Percentiles rank a stretch among this genome's conserved stretches.
phyloP scores from a whole-genome alignment of 2,888 invertebrate species.

The Geotrupes spiniger region DNA sequence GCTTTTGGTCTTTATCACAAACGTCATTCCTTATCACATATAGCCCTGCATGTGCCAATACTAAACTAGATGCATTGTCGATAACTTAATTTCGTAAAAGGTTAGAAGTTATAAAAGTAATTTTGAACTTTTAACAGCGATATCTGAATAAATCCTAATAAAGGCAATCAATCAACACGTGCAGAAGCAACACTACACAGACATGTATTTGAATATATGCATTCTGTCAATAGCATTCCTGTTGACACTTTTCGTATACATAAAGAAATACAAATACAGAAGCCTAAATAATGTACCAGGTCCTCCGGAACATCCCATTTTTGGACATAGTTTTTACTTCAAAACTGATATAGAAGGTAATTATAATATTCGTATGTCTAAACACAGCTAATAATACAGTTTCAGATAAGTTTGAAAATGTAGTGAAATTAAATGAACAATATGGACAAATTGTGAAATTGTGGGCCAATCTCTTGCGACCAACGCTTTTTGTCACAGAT shows the following conservation, averaged over 20 bases:
- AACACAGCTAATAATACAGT: background rate
- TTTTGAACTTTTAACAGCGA: too few species aligned
- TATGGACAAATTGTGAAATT: slow-evolving; percentile 13
- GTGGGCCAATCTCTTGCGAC: slow-evolving; percentile 13
- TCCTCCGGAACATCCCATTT: slow-evolving; percentile 3
- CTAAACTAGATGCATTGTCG: too few species aligned
- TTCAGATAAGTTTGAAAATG: slow-evolving; percentile 5
- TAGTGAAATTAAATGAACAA: background rate
- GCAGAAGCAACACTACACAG: too few species aligned
- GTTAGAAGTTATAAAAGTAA: too few species aligned
- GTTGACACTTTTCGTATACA: background rate
- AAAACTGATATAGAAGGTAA: background rate
- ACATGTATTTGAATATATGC: too few species aligned
- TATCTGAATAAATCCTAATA: too few species aligned
- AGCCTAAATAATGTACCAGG: slow-evolving; percentile 17
- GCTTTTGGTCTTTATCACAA: too few species aligned
- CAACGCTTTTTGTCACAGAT: slow-evolving; percentile 14
- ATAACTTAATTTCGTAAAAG: too few species aligned
- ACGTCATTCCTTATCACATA: too few species aligned
- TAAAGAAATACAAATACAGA: slow-evolving; percentile 4
- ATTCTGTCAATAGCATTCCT: too few species aligned
- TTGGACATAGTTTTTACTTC: background rate
- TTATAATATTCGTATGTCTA: background rate
- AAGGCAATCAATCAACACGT: too few species aligned
- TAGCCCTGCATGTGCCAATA: too few species aligned